Evolutionary conservation across 1,140 invertebrate species (phyloP), one percentile per base, ranked within the genome.

Genomic region (Scaptodrosophila lebanonensis): DNA sequence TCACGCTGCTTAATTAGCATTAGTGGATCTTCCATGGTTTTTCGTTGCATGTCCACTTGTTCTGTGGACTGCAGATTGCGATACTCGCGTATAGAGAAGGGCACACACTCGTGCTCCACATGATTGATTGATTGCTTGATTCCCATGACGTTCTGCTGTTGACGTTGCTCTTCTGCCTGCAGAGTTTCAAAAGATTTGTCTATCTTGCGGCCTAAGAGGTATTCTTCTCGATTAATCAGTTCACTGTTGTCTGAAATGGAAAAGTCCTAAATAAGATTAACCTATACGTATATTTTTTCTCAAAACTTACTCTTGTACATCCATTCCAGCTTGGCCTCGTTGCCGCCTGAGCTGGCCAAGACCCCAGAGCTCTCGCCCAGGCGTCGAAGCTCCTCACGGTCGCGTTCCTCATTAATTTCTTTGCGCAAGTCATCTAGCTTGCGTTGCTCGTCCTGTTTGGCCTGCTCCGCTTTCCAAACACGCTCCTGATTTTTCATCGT

Each of bases 21-120:
- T 18, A 98, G 85, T 0, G 96, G 96, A 90, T 98, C 96, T 88
- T 98, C 96, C 86, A 95, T 91, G 51, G 97, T 89, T 87, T 97
- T 97, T 36, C 93, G 90, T 29, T 89, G 90, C 58, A 95, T 88
- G 87, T 96, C 94, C 3, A 95, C 93, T 88, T 95, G 93, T 48
- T 92, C 89, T 2, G 61, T 85, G 8, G 64, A 72, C 32, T 84
- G 63, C 15, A 76, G 18, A 43, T 83, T 83, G 7, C 73, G 76
- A 22, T 86, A 87, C 4, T 75, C 63, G 20, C 93, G 87, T 39
- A 94, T 90, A 0, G 93, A 93, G 32, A 92, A 92, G 22, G 93
- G 93, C 44, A 95, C 92, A 67, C 91, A 92, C 86, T 94, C 93
- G 85, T 93, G 90, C 73, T 93, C 93, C 2, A 93, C 91, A 72